phyloP scores from a whole-genome alignment of 2,888 invertebrate genomes.

The Ophonus ardosiacus region DNA sequence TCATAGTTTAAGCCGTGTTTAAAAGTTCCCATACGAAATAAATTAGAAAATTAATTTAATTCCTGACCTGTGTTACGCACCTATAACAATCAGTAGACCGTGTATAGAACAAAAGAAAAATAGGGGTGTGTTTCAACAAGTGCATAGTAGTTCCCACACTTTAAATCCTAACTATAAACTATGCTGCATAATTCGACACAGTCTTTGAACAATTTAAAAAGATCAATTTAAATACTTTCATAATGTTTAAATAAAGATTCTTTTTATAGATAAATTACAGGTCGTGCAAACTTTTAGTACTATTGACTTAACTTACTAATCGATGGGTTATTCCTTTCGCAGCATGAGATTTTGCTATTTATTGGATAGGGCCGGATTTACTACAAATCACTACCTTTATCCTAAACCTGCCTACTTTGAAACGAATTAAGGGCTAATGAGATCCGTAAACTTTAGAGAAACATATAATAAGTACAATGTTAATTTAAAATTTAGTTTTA shows the following conservation, averaged over 20 bases:
- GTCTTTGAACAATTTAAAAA: constrained; percentile 1
- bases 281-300: no score
- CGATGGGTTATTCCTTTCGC: no score
- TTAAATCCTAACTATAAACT: not conserved
- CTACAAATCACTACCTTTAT: no score
- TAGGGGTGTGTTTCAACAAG: constrained; percentile 40
- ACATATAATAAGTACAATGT: no score
- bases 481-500: no score
- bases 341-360: no score
- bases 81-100: constrained; percentile 33
- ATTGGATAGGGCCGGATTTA: no score
- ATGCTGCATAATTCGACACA: constrained; percentile 27
- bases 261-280: constrained; percentile 1
- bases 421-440: no score
- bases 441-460: no score
- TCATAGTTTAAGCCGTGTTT: not conserved
- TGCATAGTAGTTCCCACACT: constrained; percentile 41
- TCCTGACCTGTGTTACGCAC: not conserved
- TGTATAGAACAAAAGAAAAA: constrained; percentile 25
- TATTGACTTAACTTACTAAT: no score
- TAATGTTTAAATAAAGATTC: not conserved
- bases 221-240: constrained; percentile 11
- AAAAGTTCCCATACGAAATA: constrained; percentile 16
- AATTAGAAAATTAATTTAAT: constrained; percentile 15
- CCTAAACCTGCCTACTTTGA: no score